Evolutionary conservation across 2,888 invertebrate species (phyloP), one percentile per base, ranked within the genome.

Genomic region (Eubasilissa splendida): DNA sequence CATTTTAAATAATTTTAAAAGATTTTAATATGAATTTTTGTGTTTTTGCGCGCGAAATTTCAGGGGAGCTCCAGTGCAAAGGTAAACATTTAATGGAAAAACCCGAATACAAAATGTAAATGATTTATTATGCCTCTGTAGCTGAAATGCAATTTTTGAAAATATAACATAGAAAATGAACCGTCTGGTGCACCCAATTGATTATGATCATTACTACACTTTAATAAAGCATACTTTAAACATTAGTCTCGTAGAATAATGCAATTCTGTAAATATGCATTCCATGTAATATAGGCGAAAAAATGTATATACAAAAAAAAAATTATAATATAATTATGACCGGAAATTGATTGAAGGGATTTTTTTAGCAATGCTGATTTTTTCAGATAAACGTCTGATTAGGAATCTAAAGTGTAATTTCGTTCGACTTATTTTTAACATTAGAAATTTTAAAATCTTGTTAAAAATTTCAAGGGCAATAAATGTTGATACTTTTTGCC

Each of bases 51-150:
- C 71, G 52, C 80, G 63, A 66, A 76, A 88, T 87, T 89, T 87
- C 90, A 90, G 91, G 90, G 90, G 86, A 89, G 89, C 85, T 90
- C 87, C 85, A 89, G 89, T 85, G 88, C 87, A 86, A 90, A 90
- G 90, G 90, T 90, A 90, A 90, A 82, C 63, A 78, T 63, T 65
- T 56, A 79, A 77, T 76, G 81, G 80, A 81, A 82, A 82, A 82
- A 81, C 82, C 82, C 80, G 80, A 80, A 79, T 76, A 76, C 22
- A 79, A 80, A 75, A 76, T 81, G 83, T 83, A 79, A 76, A 83
- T 82, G 80, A 63, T 78, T 79, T 56, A 76, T 73, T 60, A 75
- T 82, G 82, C 82, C 73, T 80, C 58, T 50, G 78, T 82, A 82
- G 82, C 76, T 82, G 82, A 82, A 78, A 82, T 82, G 82, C 76